Evolutionary conservation across 1,140 invertebrate genomes (phyloP), one percentile per base, ranked within the genome.

Genomic region (Elysia chlorotica): DNA sequence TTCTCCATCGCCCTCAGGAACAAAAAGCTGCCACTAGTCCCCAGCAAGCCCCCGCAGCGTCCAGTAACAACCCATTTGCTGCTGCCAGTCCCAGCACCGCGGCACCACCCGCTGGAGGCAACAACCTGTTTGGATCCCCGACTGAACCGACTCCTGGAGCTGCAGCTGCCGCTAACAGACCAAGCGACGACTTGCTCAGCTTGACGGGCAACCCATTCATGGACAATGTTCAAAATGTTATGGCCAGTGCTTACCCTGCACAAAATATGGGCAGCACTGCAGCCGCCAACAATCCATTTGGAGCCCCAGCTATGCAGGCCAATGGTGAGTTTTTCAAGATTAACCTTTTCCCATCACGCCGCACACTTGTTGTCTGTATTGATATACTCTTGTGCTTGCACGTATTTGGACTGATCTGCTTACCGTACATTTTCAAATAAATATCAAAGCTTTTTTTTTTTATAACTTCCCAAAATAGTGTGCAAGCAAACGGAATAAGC

Each of bases 121-220:
- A n/a, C 33, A 81, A 87, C 71, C 67, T 88, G 21, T 85, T 87
- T 67, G 83, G 79, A 19, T 79, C 84, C 5, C 75, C 80, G 41
- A 72, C 79, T 35, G 67, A 57, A 17, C 35, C 73, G 63, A 38
- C 35, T 21, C 31, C 71, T 2, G 36, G 70, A 1, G 65, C 70
- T 48, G 86, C 78, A 25, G 65, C 76, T 65, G 76, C 80, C 78
- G 62, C 85, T n/a, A 79, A 84, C 38, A 95, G 93, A 88, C 93
- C 94, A 30, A 95, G 94, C 6, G 95, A 96, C 82, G 96, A 97
- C 89, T 89, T 97, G 72, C 90, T 97, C 38, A 93, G 95, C 82
- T 88, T 97, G 76, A 76, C 79, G 56, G 92, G 90, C 91, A 97
- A 97, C 90, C 96, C 96, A 30, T 97, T 97, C 87, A 93, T 93